phyloP scores from a whole-genome alignment of 92 coral and sea anemone genomes.

The Zoanthus sansibaricus region DNA sequence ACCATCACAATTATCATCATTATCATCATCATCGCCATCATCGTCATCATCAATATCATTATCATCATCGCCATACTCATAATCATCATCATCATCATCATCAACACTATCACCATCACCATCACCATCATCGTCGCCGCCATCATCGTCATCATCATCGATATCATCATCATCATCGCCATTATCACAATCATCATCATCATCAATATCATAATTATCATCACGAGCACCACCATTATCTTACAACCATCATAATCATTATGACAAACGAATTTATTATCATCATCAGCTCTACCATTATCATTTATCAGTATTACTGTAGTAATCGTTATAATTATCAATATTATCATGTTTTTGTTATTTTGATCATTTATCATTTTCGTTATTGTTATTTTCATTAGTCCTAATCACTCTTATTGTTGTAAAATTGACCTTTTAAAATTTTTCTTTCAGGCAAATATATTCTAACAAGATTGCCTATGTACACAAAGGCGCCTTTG shows the following conservation, averaged over 20 bases:
- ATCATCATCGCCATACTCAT: too few species aligned
- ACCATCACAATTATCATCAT: neutral
- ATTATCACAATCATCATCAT: neutral
- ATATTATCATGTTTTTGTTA: neutral
- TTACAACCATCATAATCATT: neutral
- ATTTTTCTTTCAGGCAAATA: slow-evolving; percentile 3
- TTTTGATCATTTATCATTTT: neutral
- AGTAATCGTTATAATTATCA: neutral
- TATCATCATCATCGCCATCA: neutral
- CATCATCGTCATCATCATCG: neutral
- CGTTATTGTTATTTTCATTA: neutral
- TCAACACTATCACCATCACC: neutral
- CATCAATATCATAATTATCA: neutral
- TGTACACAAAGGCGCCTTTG: slow-evolving; percentile 45
- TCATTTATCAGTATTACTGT: neutral
- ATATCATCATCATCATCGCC: neutral
- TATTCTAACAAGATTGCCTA: slow-evolving; percentile 29
- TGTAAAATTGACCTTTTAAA: neutral
- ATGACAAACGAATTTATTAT: neutral
- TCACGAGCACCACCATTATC: neutral
- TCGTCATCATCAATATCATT: neutral
- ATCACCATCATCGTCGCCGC: neutral
- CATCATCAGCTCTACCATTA: neutral
- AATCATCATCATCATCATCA: neutral
- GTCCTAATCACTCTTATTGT: neutral